A percentile compares a stretch with the other conserved stretches of the same genome.
Conservation (phyloP, 1,140 invertebrate species). For the Brachionus paranguensis region DNA sequence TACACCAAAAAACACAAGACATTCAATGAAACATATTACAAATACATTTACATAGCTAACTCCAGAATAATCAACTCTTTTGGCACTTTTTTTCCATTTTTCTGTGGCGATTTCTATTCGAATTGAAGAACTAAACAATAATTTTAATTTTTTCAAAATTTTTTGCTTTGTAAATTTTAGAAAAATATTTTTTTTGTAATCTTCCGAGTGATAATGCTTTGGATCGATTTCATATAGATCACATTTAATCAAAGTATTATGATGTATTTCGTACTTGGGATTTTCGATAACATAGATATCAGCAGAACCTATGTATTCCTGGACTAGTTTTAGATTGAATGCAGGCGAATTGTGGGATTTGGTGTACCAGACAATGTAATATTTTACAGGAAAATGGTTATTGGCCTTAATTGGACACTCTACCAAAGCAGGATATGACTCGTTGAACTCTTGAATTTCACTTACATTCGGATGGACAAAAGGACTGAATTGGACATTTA, state of each 20-base stretch:
- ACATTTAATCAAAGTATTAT: not conserved
- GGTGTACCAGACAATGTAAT: not conserved
- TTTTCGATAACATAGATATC: slow-evolving; percentile 17
- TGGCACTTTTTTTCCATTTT: not conserved
- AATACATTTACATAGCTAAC: not conserved
- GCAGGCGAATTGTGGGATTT: not conserved
- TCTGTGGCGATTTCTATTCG: not conserved
- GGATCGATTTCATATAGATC: slow-evolving; percentile 1
- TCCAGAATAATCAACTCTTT: not conserved
- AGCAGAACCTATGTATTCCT: not conserved
- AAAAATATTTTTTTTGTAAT: slow-evolving; percentile 3
- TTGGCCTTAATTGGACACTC: slow-evolving; percentile 30
- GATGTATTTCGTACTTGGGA: not conserved
- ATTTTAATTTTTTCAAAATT: not conserved
- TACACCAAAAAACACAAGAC: not conserved
- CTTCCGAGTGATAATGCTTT: not conserved
- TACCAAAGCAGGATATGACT: not conserved
- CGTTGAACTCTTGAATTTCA: not conserved
- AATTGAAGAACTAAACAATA: not conserved
- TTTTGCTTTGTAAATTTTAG: not conserved
- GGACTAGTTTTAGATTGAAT: not conserved
- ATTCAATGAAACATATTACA: not conserved
- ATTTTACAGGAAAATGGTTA: not conserved
- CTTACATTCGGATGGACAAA: slow-evolving; percentile 25
- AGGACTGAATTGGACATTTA: slow-evolving; percentile 10